A percentile compares a stretch with the other conserved stretches of the same genome.
Evolutionary conservation across 37 sponge, comb jelly and placozoan genomes (phyloP).

Genomic region (Halichondria panicea): DNA sequence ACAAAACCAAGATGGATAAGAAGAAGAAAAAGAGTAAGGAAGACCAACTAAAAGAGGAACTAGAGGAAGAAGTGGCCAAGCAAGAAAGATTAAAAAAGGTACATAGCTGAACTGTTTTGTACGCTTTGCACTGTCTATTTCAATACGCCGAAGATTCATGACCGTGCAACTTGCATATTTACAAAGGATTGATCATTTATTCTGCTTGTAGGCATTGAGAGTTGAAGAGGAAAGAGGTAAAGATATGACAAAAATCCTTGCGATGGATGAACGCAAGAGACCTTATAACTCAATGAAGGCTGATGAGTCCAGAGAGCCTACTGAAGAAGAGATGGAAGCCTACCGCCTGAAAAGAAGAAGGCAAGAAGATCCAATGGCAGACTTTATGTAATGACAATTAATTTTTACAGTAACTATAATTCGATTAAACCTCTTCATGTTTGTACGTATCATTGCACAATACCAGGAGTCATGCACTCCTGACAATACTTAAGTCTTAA

Average conservation of each 20-base stretch:
- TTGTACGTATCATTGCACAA: too few species aligned
- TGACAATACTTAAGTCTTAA: too few species aligned
- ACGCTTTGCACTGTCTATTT: too few species aligned
- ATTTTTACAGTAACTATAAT: too few species aligned
- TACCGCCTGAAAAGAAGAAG: constrained; percentile 64
- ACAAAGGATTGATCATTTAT: too few species aligned
- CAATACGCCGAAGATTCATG: too few species aligned
- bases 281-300: constrained; percentile 91
- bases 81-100: constrained; percentile 58
- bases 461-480: too few species aligned
- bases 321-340: constrained; percentile 98
- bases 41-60: constrained; percentile 19
- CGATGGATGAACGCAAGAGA: constrained; percentile 87
- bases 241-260: constrained; percentile 46
- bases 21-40: constrained; percentile 46
- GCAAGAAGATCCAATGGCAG: constrained; percentile 90
- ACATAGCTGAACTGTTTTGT: too few species aligned
- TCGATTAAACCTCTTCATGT: too few species aligned
- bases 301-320: constrained; percentile 59
- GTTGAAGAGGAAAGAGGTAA: constrained; percentile 58
- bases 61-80: constrained; percentile 18
- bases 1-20: constrained; percentile 38
- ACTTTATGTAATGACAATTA: constrained; percentile 14
- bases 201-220: constrained; percentile 45
- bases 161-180: not conserved